Conservation (phyloP, 2,113 vertebrate species). For the Heterocephalus glaber region DNA sequence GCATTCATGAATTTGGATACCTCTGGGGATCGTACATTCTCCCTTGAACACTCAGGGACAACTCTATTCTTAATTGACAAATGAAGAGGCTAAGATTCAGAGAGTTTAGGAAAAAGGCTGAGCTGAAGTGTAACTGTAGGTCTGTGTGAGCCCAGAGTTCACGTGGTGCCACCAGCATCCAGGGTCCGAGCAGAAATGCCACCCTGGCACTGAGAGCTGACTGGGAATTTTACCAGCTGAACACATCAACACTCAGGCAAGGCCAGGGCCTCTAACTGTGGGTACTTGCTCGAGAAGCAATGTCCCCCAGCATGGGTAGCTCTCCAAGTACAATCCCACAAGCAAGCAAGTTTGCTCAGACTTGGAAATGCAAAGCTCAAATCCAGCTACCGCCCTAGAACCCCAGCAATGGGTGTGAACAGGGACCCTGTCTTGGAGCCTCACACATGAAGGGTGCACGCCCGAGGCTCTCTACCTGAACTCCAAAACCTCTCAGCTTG, state of each 20-base stretch:
- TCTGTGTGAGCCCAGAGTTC: neutral
- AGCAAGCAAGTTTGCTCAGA: neutral
- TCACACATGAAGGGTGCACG: neutral
- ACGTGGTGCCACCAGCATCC: accelerated
- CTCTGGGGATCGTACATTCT: neutral
- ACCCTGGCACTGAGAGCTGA: neutral
- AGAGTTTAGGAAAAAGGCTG: neutral
- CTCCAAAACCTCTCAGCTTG: neutral
- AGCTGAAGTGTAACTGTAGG: neutral
- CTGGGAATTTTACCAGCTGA: neutral
- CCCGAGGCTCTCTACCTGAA: neutral
- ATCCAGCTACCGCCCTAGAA: neutral
- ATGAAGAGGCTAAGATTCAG: neutral
- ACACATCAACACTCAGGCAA: no score
- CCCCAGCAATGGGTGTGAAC: neutral
- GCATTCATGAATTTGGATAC: neutral
- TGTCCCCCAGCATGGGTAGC: no score
- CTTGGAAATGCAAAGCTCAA: neutral
- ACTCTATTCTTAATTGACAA: neutral
- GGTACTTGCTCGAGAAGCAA: neutral
- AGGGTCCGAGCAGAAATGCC: neutral
- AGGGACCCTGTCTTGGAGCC: neutral
- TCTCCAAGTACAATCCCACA: neutral
- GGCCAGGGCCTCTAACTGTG: neutral
- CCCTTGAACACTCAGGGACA: neutral